A percentile compares a stretch with the other conserved stretches of the same genome.
phyloP scores from a whole-genome alignment of 2,888 invertebrate genomes.

The Ormyrus thymus region DNA sequence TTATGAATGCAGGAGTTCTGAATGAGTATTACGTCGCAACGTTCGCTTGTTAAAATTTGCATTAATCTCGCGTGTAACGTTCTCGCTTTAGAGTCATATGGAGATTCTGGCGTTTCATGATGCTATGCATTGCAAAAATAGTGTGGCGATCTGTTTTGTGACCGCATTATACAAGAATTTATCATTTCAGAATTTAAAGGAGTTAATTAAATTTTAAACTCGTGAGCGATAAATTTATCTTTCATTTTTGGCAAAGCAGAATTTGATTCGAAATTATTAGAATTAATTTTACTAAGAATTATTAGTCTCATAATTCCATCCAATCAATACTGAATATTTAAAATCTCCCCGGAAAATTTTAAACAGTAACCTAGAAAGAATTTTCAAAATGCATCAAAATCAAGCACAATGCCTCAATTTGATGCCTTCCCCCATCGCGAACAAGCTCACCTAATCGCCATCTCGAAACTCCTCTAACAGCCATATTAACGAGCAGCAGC shows the following conservation, averaged over 20 bases:
- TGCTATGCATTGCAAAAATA: neutral
- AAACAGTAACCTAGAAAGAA: no score
- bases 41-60: slow-evolving; percentile 2
- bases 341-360: no score
- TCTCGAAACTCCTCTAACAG: neutral
- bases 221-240: neutral
- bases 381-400: no score
- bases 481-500: neutral
- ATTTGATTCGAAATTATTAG: no score
- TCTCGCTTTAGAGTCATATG: neutral
- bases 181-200: no score
- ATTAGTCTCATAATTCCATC: no score
- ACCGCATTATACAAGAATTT: no score
- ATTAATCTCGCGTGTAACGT: neutral
- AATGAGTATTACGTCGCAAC: neutral
- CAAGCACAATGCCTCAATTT: neutral
- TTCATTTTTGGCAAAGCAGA: no score
- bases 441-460: neutral
- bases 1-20: neutral
- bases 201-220: no score
- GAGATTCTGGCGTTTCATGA: neutral
- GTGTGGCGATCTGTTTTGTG: neutral
- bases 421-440: neutral
- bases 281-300: no score
- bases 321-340: no score